Percentiles rank a stretch among this genome's conserved stretches.
Conservation (phyloP, 2,888 invertebrate species). For the Limnephilus lunatus region DNA sequence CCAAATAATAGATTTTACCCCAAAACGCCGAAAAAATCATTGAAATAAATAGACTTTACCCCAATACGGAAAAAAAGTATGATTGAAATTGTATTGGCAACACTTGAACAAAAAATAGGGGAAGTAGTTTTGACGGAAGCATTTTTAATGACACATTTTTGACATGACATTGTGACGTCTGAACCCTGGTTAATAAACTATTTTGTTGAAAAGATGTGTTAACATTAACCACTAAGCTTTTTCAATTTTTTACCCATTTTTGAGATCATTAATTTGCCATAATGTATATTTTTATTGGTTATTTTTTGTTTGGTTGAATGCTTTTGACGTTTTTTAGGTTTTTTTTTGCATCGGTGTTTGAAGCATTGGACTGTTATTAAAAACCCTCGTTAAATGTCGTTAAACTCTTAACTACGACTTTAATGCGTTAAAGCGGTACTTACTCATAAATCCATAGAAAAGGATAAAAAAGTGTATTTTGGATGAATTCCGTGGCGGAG, state of each 20-base stretch:
- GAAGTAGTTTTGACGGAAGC: slow-evolving; percentile 55
- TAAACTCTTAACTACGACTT: neutral
- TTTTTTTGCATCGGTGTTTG: neutral
- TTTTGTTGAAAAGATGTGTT: slow-evolving; percentile 50
- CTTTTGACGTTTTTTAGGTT: neutral
- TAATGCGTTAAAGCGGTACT: neutral
- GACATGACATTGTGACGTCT: slow-evolving; percentile 19
- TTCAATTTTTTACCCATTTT: slow-evolving; percentile 42
- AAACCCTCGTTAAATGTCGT: neutral
- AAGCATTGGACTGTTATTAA: neutral
- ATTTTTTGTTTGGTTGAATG: neutral
- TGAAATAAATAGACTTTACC: neutral
- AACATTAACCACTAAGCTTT: neutral
- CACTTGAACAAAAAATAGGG: slow-evolving; percentile 39
- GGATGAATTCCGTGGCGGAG: no score
- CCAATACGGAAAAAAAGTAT: slow-evolving; percentile 43
- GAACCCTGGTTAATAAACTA: slow-evolving; percentile 41
- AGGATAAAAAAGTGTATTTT: neutral
- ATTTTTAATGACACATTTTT: slow-evolving; percentile 63
- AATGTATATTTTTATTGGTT: neutral
- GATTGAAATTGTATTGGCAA: slow-evolving; percentile 60
- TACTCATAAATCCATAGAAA: neutral
- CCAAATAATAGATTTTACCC: slow-evolving; percentile 64
- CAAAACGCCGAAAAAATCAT: slow-evolving; percentile 50
- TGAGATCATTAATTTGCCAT: slow-evolving; percentile 56